A percentile compares a stretch with the other conserved stretches of the same genome.
Evolutionary conservation across 92 coral and sea anemone genomes (phyloP).

Genomic region (Virgularia gustaviana): DNA sequence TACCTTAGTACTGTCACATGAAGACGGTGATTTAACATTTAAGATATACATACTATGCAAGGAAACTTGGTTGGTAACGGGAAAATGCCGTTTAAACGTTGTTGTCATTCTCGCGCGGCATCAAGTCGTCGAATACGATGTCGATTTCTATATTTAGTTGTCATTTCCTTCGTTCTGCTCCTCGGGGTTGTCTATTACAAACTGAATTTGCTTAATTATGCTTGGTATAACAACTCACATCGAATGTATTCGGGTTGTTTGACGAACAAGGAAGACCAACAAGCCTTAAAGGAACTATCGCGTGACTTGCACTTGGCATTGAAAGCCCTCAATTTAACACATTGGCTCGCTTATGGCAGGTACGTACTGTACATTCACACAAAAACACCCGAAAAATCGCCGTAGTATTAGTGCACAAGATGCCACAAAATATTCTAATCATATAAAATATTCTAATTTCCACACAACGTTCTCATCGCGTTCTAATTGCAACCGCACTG

Average conservation of each 20-base stretch:
- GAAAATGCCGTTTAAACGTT: too few species aligned
- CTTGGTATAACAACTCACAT: slow-evolving; percentile 62
- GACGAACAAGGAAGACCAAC: slow-evolving; percentile 53
- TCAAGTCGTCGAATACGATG: too few species aligned
- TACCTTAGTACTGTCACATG: too few species aligned
- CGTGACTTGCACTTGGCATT: slow-evolving; percentile 54
- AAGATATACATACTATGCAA: too few species aligned
- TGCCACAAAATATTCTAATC: too few species aligned
- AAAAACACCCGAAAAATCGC: background rate
- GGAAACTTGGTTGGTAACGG: too few species aligned
- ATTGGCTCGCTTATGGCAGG: slow-evolving; percentile 80
- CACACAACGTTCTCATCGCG: background rate
- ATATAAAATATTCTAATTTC: too few species aligned
- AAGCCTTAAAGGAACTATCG: slow-evolving; percentile 51
- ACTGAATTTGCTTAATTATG: slow-evolving; percentile 66
- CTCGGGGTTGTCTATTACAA: slow-evolving; percentile 54
- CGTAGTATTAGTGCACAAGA: background rate
- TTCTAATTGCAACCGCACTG: too few species aligned
- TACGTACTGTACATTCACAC: slow-evolving; percentile 12
- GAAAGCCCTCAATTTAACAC: slow-evolving; percentile 41
- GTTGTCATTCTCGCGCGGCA: too few species aligned
- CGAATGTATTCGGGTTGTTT: slow-evolving; percentile 46
- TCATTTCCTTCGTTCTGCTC: slow-evolving; percentile 5
- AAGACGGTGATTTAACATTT: too few species aligned
- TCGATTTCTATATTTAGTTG: too few species aligned